Conservation (phyloP, 2,797 vertebrate species). For the Moxostoma hubbsi region DNA sequence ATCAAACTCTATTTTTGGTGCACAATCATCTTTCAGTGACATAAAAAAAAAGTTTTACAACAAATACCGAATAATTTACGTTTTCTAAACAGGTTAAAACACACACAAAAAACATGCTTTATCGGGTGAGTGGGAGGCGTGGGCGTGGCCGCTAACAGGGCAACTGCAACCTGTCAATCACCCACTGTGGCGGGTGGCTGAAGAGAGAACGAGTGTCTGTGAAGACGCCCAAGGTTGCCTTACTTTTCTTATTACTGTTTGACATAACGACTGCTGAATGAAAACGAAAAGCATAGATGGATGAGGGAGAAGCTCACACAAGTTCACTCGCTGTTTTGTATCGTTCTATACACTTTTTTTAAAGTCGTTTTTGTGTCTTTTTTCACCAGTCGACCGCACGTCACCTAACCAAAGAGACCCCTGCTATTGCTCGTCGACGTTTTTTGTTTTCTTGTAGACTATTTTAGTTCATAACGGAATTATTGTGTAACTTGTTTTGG, state of each 20-base stretch:
- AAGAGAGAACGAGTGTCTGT: conserved; percentile 13
- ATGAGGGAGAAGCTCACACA: not conserved
- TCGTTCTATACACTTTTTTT: not conserved
- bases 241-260: conserved; percentile 12
- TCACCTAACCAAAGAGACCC: conserved; percentile 16
- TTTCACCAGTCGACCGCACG: not conserved
- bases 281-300: not conserved
- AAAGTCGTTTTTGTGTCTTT: not conserved
- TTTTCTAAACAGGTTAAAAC: not conserved
- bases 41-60: too few species aligned
- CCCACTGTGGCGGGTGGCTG: not conserved
- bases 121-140: conserved; percentile 21
- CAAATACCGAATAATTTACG: not conserved
- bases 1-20: too few species aligned
- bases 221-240: conserved; percentile 1
- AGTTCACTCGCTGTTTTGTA: conserved; percentile 6
- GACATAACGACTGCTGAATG: not conserved
- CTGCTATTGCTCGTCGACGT: conserved; percentile 1
- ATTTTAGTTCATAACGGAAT: not conserved
- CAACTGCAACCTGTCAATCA: conserved; percentile 38
- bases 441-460: not conserved
- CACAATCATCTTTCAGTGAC: too few species aligned
- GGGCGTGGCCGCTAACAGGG: conserved; percentile 43
- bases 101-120: too few species aligned
- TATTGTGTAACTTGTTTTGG: conserved; percentile 18